These are phyloP conservation scores for Cordilura impudica DNA, from an alignment of 2,888 invertebrate genomes.

Conservation along the genomic window DNA sequence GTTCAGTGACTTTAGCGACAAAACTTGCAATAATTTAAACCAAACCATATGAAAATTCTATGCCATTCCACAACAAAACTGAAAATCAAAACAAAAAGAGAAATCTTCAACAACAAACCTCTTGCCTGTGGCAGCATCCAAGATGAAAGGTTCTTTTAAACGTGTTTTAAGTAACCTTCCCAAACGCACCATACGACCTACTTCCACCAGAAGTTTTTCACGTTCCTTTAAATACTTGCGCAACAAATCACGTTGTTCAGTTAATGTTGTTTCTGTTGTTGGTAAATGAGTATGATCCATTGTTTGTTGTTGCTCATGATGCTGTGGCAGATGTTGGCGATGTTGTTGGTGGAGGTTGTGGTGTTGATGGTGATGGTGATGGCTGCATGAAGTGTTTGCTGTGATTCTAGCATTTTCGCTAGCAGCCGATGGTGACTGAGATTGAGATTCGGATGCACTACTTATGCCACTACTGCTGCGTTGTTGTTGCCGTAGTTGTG, in stretches of 20 bases:
- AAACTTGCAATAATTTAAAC: slow-evolving; percentile 50
- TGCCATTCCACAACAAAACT: slow-evolving; percentile 40
- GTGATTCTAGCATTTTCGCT: neutral
- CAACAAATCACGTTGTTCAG: slow-evolving; percentile 77
- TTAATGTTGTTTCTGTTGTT: slow-evolving; percentile 61
- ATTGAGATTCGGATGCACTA: slow-evolving; percentile 60
- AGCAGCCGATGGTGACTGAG: slow-evolving; percentile 24
- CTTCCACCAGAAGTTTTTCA: slow-evolving; percentile 84
- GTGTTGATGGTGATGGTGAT: slow-evolving; percentile 3
- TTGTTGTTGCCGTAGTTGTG: slow-evolving; percentile 69
- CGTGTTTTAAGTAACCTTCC: slow-evolving; percentile 84
- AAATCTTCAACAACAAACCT: slow-evolving; percentile 69
- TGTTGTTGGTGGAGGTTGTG: neutral
- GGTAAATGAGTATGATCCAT: neutral
- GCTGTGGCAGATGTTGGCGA: neutral
- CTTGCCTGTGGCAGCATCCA: slow-evolving; percentile 74
- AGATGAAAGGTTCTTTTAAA: slow-evolving; percentile 81
- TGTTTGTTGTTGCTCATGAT: neutral
- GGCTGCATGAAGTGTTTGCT: neutral
- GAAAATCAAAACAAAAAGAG: slow-evolving; percentile 16
- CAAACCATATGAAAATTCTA: slow-evolving; percentile 30
- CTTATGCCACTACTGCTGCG: slow-evolving; percentile 65
- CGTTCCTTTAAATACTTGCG: slow-evolving; percentile 81
- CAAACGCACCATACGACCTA: slow-evolving; percentile 85
- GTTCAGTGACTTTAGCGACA: slow-evolving; percentile 37